Conservation (phyloP, 2,113 vertebrate genomes). For the Macrotis lagotis region DNA sequence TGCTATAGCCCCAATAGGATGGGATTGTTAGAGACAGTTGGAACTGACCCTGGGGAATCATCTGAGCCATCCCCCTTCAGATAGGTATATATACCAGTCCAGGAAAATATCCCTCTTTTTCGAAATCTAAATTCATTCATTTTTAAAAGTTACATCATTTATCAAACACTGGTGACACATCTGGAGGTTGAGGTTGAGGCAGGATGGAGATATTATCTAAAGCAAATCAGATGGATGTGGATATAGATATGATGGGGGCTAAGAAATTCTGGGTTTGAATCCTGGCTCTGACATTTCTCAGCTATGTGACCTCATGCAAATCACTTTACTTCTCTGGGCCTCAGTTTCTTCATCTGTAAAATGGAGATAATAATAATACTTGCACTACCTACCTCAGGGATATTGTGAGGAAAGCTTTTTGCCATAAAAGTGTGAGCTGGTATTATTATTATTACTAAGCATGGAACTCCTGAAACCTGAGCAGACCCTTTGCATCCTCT, state of each 20-base stretch:
- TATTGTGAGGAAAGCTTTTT: neutral
- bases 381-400: neutral
- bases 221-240: neutral
- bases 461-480: neutral
- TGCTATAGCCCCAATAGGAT: neutral
- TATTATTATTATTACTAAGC: neutral
- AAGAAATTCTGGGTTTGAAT: neutral
- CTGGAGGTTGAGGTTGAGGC: neutral
- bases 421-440: neutral
- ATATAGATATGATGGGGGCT: neutral
- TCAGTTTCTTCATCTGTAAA: neutral
- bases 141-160: neutral
- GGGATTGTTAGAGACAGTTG: neutral
- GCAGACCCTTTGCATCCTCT: neutral
- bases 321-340: neutral
- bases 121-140: neutral
- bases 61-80: neutral
- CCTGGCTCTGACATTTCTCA: neutral
- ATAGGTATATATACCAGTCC: neutral
- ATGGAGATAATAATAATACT: neutral
- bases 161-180: neutral
- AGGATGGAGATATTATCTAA: neutral
- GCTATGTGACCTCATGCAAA: neutral
- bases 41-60: neutral
- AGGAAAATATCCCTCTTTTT: neutral